Percentiles rank a stretch among this genome's conserved stretches.
Evolutionary conservation across 2,113 vertebrate genomes (phyloP).

Genomic region (Ailuropoda melanoleuca): DNA sequence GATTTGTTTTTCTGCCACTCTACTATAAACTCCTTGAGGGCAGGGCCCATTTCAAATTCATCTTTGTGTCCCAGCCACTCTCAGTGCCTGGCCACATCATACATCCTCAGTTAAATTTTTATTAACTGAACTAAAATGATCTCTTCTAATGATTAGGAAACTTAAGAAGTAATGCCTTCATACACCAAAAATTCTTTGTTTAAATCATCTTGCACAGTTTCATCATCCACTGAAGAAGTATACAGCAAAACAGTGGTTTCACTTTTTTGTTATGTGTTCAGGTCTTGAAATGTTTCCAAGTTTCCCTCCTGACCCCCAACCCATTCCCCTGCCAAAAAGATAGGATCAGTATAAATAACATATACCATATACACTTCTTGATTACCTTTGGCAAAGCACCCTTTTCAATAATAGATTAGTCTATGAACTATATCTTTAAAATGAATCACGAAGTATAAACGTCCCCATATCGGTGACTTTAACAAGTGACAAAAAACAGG

Average conservation of each 20-base stretch:
- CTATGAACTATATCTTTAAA: constrained; percentile 1
- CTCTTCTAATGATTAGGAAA: not conserved
- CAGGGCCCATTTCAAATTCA: not conserved
- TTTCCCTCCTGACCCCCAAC: not conserved
- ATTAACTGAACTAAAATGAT: not conserved
- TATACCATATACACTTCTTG: not conserved
- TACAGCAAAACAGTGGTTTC: not conserved
- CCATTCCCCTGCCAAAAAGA: not conserved
- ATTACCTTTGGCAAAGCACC: not conserved
- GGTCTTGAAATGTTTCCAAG: not conserved
- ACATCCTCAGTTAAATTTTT: not conserved
- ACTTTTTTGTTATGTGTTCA: constrained; percentile 1
- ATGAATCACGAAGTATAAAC: not conserved
- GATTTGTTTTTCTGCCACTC: not conserved
- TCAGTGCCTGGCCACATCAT: not conserved
- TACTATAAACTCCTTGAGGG: not conserved
- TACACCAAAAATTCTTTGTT: not conserved
- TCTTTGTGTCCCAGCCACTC: not conserved
- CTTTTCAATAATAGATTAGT: not conserved
- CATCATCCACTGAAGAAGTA: not conserved
- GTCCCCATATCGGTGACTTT: not conserved
- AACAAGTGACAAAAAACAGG: constrained; percentile 21
- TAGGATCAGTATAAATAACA: not conserved
- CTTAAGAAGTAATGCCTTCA: not conserved
- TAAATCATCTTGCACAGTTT: not conserved